Base-by-base conservation (phyloP, 2,888 invertebrate species). In the Junonia oenone region DNA sequence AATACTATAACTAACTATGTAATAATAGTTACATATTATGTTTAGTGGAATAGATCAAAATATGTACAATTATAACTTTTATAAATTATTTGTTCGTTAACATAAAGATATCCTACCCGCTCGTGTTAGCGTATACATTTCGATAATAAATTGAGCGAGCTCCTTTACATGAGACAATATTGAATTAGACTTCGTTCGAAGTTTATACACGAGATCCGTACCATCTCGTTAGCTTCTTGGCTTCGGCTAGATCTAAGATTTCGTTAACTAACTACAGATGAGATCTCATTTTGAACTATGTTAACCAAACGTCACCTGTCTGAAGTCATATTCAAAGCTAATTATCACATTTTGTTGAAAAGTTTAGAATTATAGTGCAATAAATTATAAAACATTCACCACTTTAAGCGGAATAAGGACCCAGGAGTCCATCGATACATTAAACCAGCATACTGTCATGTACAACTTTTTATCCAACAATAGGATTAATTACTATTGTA, bases 251-350 rank as follows among this genome's bases (percentile, higher is more conserved):
- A 83, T 76, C 81, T 86, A 81, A 83, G 75, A 76, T 79, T 83
- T 83, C 72, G 76, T 85, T 80, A 81, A 84, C 82, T 85, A 85
- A 76, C 81, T 87, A 88, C 77, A 72, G 79, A 79, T 90, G 90
- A 90, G 90, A 90, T 90, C 90, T 86, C 75, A 82, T 82, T 87
- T 89, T 89, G 86, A 89, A 89, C 89, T 88, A 81, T 81, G 75
- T 73, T 82, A 74, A 81, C 73, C 76, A 77, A 85, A 83, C 81
- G 78, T 78, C 73, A 67, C 67, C 69, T 71, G 73, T 68, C 71
- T 77, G 79, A 76, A 78, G 65, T 73, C 63, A 63, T 71, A 73
- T 78, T 79, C 81, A 78, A 68, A 80, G 75, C 74, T 76, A 80
- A 81, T 81, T 83, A 87, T 87, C 87, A 89, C 87, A 86, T 77